Conservation (phyloP, 30 jellyfish, hydroid and myxozoan species). For the Turritopsis dohrnii region DNA sequence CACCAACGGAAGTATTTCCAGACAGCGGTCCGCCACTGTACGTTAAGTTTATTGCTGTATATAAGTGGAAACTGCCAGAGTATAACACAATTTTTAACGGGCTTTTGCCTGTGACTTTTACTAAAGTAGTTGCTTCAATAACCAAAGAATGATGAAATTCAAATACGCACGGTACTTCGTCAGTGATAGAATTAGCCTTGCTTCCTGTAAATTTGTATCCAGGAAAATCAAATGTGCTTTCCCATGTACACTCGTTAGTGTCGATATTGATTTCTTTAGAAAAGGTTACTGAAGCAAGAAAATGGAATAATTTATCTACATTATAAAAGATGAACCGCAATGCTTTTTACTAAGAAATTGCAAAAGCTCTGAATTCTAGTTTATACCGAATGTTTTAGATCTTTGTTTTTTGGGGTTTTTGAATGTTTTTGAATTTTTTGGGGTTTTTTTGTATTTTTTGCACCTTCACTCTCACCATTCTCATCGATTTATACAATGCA, state of each 20-base stretch:
- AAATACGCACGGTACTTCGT: neutral
- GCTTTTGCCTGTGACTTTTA: constrained; percentile 20
- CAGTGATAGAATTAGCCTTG: no score
- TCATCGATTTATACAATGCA: no score
- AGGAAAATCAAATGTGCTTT: neutral
- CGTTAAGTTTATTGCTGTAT: constrained; percentile 19
- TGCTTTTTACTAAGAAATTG: no score
- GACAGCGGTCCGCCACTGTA: neutral
- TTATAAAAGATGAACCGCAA: no score
- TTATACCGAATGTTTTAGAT: no score
- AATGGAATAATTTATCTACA: no score
- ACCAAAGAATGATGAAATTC: neutral
- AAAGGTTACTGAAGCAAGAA: neutral
- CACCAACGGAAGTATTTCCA: constrained; percentile 37
- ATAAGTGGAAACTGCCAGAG: constrained; percentile 26
- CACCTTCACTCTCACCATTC: no score
- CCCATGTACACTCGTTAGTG: neutral
- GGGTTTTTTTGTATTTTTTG: no score
- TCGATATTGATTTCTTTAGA: neutral
- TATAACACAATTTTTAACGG: constrained; percentile 28
- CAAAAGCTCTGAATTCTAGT: no score
- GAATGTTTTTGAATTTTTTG: no score
- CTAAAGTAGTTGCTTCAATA: neutral
- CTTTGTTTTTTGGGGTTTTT: no score
- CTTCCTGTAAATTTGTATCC: neutral